Conservation (phyloP, 2,113 vertebrate species). For the Euleptes europaea region DNA sequence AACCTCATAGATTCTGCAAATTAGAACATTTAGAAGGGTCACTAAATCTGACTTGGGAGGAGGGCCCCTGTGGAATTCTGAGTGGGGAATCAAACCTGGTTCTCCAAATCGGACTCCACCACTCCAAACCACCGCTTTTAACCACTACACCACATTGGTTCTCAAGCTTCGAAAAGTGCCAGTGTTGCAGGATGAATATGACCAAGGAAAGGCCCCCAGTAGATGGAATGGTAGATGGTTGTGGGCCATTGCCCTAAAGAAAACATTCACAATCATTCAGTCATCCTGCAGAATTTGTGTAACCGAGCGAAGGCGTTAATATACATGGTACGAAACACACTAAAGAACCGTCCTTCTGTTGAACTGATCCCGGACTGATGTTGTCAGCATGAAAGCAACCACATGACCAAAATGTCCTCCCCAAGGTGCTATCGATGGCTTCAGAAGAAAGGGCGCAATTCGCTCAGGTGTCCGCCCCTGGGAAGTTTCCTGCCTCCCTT, state of each 20-base stretch:
- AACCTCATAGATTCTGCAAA: too few species aligned
- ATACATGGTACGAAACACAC: neutral
- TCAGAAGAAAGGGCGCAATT: neutral
- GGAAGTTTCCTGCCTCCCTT: constrained; percentile 17
- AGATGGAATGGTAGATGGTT: neutral
- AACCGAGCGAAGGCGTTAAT: too few species aligned
- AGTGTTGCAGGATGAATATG: neutral
- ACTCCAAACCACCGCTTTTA: too few species aligned
- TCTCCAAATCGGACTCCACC: too few species aligned
- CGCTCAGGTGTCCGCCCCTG: neutral
- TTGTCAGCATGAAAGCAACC: neutral
- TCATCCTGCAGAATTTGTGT: too few species aligned
- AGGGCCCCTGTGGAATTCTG: too few species aligned
- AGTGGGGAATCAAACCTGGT: too few species aligned
- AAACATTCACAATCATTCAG: too few species aligned
- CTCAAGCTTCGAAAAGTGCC: neutral
- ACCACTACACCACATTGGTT: too few species aligned
- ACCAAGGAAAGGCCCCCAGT: neutral
- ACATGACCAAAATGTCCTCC: constrained; percentile 11
- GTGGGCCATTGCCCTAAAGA: too few species aligned
- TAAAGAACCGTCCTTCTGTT: neutral
- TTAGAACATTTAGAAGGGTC: too few species aligned
- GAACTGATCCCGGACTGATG: neutral
- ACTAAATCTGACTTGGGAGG: too few species aligned
- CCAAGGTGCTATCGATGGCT: neutral